These are phyloP conservation scores for Eilema caniola DNA, from an alignment of 2,888 invertebrate genomes.

Conservation along the genomic window DNA sequence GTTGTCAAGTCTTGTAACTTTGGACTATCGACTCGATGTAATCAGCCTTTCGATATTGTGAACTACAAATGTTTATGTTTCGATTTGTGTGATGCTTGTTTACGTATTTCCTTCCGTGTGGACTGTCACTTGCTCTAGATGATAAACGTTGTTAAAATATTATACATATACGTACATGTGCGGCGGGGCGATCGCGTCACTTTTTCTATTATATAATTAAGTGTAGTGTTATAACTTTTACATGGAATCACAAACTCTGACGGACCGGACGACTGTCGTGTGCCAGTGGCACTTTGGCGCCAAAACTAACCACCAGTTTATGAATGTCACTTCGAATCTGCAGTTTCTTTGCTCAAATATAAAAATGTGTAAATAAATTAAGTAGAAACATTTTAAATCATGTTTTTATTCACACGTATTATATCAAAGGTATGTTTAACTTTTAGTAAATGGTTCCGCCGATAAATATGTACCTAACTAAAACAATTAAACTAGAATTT, in stretches of 20 bases:
- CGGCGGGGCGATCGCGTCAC: constrained; percentile 76
- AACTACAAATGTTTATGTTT: constrained; percentile 37
- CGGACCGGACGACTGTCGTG: constrained; percentile 66
- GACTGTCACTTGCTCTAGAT: constrained; percentile 64
- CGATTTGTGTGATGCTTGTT: constrained; percentile 52
- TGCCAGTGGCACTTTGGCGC: constrained; percentile 54
- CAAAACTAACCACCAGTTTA: constrained; percentile 26
- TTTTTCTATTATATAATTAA: constrained; percentile 77
- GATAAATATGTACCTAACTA: neutral
- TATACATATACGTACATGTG: constrained; percentile 50
- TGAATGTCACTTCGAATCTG: constrained; percentile 25
- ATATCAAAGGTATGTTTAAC: constrained; percentile 6
- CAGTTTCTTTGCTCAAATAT: constrained; percentile 50
- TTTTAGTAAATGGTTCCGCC: constrained; percentile 8
- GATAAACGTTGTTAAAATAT: constrained; percentile 58
- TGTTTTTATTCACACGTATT: constrained; percentile 26
- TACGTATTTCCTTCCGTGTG: constrained; percentile 57
- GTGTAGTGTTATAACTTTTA: constrained; percentile 83
- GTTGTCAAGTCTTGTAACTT: constrained; percentile 56
- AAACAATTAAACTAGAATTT: neutral
- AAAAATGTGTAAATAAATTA: constrained; percentile 34
- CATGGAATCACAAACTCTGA: constrained; percentile 82
- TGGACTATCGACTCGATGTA: constrained; percentile 43
- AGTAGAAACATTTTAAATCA: constrained; percentile 25
- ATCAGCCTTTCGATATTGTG: constrained; percentile 51